Evolutionary conservation across 2,113 vertebrate genomes (phyloP).

Genomic region (Albula glossodonta): DNA sequence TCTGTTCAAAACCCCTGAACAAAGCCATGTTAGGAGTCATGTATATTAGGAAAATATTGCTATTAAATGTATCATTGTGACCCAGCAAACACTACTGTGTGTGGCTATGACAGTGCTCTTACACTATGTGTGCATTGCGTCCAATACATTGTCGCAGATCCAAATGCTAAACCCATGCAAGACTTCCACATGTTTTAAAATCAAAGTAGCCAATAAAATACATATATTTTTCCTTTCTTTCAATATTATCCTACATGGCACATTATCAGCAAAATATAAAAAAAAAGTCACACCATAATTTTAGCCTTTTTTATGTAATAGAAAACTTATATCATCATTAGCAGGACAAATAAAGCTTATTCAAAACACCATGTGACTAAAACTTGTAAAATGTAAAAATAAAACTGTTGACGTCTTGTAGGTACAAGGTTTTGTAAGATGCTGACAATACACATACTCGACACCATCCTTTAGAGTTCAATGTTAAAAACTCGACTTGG

Average conservation of each 20-base stretch:
- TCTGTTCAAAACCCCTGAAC: neutral
- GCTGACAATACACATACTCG: too few species aligned
- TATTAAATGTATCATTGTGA: neutral
- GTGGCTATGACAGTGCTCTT: conserved; percentile 27
- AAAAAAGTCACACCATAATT: too few species aligned
- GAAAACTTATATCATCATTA: too few species aligned
- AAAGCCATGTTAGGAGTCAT: neutral
- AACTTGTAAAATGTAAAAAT: too few species aligned
- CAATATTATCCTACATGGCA: neutral
- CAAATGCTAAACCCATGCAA: conserved; percentile 38
- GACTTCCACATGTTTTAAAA: conserved; percentile 40
- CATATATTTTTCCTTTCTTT: neutral
- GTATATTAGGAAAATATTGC: neutral
- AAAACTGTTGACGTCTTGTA: too few species aligned
- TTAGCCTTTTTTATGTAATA: too few species aligned
- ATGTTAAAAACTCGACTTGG: too few species aligned
- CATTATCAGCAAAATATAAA: too few species aligned
- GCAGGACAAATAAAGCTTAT: too few species aligned
- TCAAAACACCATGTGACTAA: too few species aligned
- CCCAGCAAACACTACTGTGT: conserved; percentile 10
- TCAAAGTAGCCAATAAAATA: neutral
- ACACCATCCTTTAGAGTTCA: too few species aligned
- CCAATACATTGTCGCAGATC: conserved; percentile 58
- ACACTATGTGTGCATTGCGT: conserved; percentile 42
- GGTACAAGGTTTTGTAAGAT: too few species aligned